Base-by-base conservation (phyloP, 2,797 vertebrate genomes). In the Serranus cabrilla region DNA sequence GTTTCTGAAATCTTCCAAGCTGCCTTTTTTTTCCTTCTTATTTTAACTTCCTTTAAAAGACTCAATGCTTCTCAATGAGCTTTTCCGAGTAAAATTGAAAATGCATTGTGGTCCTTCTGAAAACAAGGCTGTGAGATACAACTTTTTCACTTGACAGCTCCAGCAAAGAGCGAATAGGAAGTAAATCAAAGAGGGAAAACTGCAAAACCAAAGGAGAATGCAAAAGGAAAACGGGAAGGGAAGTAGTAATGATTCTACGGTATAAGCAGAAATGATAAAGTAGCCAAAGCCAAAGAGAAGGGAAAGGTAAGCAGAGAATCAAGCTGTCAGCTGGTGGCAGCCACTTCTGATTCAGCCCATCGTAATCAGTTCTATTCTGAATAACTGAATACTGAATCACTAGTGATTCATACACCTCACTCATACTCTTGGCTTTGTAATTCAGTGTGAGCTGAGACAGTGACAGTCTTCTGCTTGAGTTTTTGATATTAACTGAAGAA, bases 361-460 rank as follows among this genome's bases (percentile, higher is more conserved):
- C 68, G 71, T 83, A 74, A 84, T 88, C 80, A 81, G 51, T 59
- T 66, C 46, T 63, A 69, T 64, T 80, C 75, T 83, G 76, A 81
- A 71, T 78, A 89, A 80, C 45, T 85, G 83, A 87, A 83, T 57
- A 76, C 54, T 62, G 65, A 83, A 79, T 62, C 37, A 60, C 54
- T 61, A 74, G 14, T 62, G 39, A 78, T 73, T 77, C 57, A 64
- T 57, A 67, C 71, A 73, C 77, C 62, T 77, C 61, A 50, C 61
- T 71, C 49, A 20, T 54, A 23, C 18, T 46, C 62, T 27, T 34
- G 34, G 20, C 43, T 81, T 76, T 81, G 65, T 80, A 43, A 66
- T 62, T 57, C 3, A 47, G 61, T 18, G 60, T 81, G 66, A 74
- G 70, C 45, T 59, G 68, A 66, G 37, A 77, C 54, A 43, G 34